Evolutionary conservation across 2,113 vertebrate species (phyloP), one percentile per base, ranked within the genome.

Genomic region (Collichthys lucidus): DNA sequence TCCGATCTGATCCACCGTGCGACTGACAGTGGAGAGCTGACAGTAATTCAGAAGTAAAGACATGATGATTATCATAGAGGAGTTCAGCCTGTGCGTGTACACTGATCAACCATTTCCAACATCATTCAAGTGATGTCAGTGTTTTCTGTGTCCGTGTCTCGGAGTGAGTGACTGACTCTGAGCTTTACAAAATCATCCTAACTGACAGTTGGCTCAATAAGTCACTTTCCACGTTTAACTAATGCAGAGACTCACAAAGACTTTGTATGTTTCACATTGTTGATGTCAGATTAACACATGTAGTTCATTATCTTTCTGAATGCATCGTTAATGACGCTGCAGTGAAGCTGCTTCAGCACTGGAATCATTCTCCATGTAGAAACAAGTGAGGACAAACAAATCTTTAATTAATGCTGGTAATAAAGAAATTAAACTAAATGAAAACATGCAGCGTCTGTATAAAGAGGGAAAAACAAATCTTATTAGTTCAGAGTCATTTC

Each of bases 21-120:
- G 76, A 88, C 85, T 93, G 14, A 60, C 0, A 2, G 19, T 88
- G 55, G 79, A 86, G 49, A 79, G 4, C 68, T 44, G 35, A 44
- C 20, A 2, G 24, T 3, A 63, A 63, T n/a, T 62, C 8, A 31
- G 19, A 35, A 8, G 14, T 12, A 4, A 31, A 49, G 8, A 29
- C 8, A 6, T 65, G 5, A 5, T 26, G 2, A 3, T 26, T 26
- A 26, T 22, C 6, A 46, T 11, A 14, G 44, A 17, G 10, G 2
- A 47, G 11, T 19, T 49, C 2, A 6, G 9, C 29, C 12, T 5
- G 47, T 64, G 24, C 16, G 0, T 24, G 44, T 24, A 24, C 40
- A 65, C 63, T 19, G 16, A 17, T 46, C 62, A 15, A 6, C 1
- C 11, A 5, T 12, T 14, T 29, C 22, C 62, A 17, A 12, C 3